Evolutionary conservation across 64 coral and sea anemone species (phyloP).

Genomic region (Pocillopora verrucosa): DNA sequence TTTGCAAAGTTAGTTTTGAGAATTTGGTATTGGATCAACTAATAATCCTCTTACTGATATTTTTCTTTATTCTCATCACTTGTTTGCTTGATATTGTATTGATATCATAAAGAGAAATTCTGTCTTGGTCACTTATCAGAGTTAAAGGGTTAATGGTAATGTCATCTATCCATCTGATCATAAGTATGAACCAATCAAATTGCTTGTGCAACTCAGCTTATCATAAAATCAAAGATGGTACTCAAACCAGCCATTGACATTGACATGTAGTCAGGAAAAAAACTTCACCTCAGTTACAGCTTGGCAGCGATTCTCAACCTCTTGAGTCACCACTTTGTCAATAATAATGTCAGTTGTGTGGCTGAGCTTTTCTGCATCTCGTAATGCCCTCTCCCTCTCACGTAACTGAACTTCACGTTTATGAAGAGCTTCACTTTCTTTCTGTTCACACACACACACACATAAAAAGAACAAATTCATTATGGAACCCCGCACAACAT

Average conservation of each 20-base stretch:
- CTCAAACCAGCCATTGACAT: background rate
- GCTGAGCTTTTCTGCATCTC: slow-evolving; percentile 79
- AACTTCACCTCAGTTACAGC: slow-evolving; percentile 61
- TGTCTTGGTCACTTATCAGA: too few species aligned
- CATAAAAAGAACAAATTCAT: background rate
- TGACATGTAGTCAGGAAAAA: background rate
- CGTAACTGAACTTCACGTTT: slow-evolving; percentile 73
- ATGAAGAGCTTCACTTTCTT: slow-evolving; percentile 65
- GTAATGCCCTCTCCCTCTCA: slow-evolving; percentile 80
- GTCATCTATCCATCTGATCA: too few species aligned
- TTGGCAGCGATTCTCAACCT: slow-evolving; percentile 69
- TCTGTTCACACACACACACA: slow-evolving; percentile 26
- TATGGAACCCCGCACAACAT: too few species aligned
- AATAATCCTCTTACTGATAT: too few species aligned
- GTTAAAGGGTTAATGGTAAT: too few species aligned
- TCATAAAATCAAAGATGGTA: background rate
- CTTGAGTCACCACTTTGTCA: slow-evolving; percentile 73
- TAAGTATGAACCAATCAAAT: too few species aligned
- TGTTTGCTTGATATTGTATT: too few species aligned
- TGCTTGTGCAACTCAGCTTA: too few species aligned
- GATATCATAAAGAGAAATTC: too few species aligned
- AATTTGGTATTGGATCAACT: too few species aligned
- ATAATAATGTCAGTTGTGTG: slow-evolving; percentile 85
- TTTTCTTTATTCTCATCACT: too few species aligned
- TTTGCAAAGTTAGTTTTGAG: too few species aligned